phyloP scores from a whole-genome alignment of 2,113 vertebrate species.

The Pachycephala philippinensis region DNA sequence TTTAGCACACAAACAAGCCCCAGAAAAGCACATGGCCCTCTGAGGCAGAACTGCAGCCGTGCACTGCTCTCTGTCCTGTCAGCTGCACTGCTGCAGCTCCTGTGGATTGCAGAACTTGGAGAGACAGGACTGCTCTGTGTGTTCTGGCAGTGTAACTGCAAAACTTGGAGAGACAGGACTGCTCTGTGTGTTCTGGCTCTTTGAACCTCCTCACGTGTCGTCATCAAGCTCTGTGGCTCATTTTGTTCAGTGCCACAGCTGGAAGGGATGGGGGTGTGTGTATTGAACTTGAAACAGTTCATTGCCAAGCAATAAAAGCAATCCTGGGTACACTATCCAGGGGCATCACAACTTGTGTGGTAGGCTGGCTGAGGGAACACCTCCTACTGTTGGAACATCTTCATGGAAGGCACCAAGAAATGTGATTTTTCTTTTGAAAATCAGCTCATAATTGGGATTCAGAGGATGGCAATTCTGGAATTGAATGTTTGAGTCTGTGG shows the following conservation, averaged over 20 bases:
- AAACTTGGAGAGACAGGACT: background rate
- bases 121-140: background rate
- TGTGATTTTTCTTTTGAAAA: background rate
- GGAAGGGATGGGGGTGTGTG: background rate
- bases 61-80: background rate
- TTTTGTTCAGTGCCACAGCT: background rate
- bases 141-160: background rate
- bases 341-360: background rate
- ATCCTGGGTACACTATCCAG: background rate
- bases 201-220: background rate
- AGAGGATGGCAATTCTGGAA: background rate
- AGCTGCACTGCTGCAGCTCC: background rate
- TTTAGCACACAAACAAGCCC: constrained; percentile 95
- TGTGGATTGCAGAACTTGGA: background rate
- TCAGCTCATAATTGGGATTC: background rate
- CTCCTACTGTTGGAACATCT: background rate
- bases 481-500: background rate
- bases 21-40: constrained; percentile 91
- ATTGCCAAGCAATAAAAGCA: background rate
- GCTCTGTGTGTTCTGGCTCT: background rate
- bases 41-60: background rate
- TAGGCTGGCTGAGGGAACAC: background rate
- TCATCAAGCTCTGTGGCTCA: background rate
- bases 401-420: background rate
- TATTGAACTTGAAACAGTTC: background rate